These are phyloP conservation scores for Acrobasis repandana DNA, from an alignment of 2,888 invertebrate species.

Conservation along the genomic window DNA sequence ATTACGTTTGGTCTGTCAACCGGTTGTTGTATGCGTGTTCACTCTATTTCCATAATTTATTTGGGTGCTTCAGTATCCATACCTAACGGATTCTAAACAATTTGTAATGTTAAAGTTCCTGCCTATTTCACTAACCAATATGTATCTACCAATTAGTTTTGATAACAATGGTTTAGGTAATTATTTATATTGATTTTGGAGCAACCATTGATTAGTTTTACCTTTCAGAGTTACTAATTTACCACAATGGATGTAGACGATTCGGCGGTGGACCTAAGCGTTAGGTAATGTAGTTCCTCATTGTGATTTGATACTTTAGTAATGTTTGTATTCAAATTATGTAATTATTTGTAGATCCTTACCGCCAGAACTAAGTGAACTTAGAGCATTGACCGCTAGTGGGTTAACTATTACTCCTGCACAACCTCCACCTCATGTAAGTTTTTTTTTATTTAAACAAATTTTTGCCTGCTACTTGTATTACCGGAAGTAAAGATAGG, in stretches of 20 bases:
- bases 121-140: background rate
- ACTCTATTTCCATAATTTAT: constrained; percentile 38
- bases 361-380: constrained; percentile 81
- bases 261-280: constrained; percentile 93
- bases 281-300: constrained; percentile 82
- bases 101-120: background rate
- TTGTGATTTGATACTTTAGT: constrained; percentile 29
- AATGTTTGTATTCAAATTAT: constrained; percentile 37
- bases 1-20: constrained; percentile 40
- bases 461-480: too few species aligned
- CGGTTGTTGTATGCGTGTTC: constrained; percentile 60
- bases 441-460: constrained; percentile 35
- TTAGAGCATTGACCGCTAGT: constrained; percentile 84
- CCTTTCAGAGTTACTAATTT: constrained; percentile 49
- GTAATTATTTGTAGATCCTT: constrained; percentile 60
- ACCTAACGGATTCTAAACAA: constrained; percentile 2
- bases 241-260: constrained; percentile 93
- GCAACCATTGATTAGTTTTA: constrained; percentile 40
- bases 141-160: background rate
- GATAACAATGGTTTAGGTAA: background rate
- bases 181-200: constrained; percentile 29
- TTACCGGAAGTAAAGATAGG: too few species aligned
- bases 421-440: constrained; percentile 81
- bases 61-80: constrained; percentile 10
- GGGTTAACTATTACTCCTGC: constrained; percentile 85